phyloP scores from a whole-genome alignment of 1,140 invertebrate genomes.

The Drosophila lacertosa region DNA sequence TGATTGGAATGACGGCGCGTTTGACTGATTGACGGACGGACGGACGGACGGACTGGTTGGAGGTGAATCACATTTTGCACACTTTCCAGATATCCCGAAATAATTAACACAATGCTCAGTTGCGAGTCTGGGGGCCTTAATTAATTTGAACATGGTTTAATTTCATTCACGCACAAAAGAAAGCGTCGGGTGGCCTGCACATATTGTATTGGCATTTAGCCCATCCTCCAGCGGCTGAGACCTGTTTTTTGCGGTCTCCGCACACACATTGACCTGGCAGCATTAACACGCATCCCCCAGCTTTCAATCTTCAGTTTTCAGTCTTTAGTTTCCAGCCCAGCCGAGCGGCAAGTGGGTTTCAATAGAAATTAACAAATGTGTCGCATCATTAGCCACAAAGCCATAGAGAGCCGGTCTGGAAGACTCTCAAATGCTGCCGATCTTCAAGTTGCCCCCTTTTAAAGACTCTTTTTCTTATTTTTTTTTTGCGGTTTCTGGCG shows the following conservation, averaged over 20 bases:
- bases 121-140: slow-evolving; percentile 27
- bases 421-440: slow-evolving; percentile 71
- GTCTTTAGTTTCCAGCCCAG: slow-evolving; percentile 26
- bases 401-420: slow-evolving; percentile 41
- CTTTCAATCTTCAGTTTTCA: neutral
- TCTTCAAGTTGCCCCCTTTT: slow-evolving; percentile 20
- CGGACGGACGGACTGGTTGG: slow-evolving; percentile 4
- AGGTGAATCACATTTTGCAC: slow-evolving; percentile 73
- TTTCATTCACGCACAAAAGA: slow-evolving; percentile 71
- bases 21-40: slow-evolving; percentile 68
- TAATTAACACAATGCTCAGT: slow-evolving; percentile 60
- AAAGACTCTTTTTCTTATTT: slow-evolving; percentile 15
- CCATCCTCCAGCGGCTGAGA: slow-evolving; percentile 55
- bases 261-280: slow-evolving; percentile 44
- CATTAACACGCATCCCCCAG: slow-evolving; percentile 25
- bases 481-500: slow-evolving; percentile 69
- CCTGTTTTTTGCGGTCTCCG: slow-evolving; percentile 73
- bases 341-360: slow-evolving; percentile 63
- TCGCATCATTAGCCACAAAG: slow-evolving; percentile 81
- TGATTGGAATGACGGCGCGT: slow-evolving; percentile 75
- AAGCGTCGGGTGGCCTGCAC: slow-evolving; percentile 60
- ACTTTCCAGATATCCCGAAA: slow-evolving; percentile 67
- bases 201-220: slow-evolving; percentile 20
- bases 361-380: slow-evolving; percentile 83
- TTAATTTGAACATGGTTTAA: slow-evolving; percentile 79